Evolutionary conservation across 1,140 invertebrate species (phyloP), one percentile per base, ranked within the genome.

Genomic region (Eriosoma lanigerum): DNA sequence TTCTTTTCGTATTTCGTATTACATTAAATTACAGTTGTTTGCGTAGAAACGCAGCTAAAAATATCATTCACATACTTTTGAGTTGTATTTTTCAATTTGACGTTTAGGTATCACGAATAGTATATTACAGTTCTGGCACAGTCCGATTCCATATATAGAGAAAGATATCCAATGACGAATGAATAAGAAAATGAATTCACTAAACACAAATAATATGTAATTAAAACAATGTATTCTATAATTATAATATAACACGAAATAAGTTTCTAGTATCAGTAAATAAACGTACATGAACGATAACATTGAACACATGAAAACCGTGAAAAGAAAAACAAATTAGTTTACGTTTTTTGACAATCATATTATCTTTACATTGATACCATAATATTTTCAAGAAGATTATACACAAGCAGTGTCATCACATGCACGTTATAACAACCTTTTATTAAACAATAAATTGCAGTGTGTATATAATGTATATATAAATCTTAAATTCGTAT

Each of bases 341-440:
- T 64, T 10, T 32, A 64, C n/a, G n/a, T n/a, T n/a, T n/a, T 48
- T 48, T 72, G 68, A 72, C 68, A 72, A 72, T 52, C 46, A 29
- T 72, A 52, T 72, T 72, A 72, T 72, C 15, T 72, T 72, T 46
- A 50, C 29, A 29, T 72, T 72, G 48, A 72, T 52, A 72, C 68
- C 46, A 72, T 72, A 72, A 72, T 46, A 46, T 72, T 24, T 29
- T 29, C 46, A 52, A 72, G 46, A 46, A 72, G 68, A 52, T 52
- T 52, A 52, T 24, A 21, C 4, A 17, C 3, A n/a, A 29, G 29
- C 68, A 72, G 68, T 72, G 68, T 52, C 17, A 24, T n/a, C 66
- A 48, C 21, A 48, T 15, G 4, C 1, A 13, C 46, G 46, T 48
- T 6, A 48, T 15, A 8, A 48, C n/a, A n/a, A n/a, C n/a, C n/a